Evolutionary conservation across 1,140 invertebrate species (phyloP), one percentile per base, ranked within the genome.

Genomic region (Lepidurus couesii): DNA sequence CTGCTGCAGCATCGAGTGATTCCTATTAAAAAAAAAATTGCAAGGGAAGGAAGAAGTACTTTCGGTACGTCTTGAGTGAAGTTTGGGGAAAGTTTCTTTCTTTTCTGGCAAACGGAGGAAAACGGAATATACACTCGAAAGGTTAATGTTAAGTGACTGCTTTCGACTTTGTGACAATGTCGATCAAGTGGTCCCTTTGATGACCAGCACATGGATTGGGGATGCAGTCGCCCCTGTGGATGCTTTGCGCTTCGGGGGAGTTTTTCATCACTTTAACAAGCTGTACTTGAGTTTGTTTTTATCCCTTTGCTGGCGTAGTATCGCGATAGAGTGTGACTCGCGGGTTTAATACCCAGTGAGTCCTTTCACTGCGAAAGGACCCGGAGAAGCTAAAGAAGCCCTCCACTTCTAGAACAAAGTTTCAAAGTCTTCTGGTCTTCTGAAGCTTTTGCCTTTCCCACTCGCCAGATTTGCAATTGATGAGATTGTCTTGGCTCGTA

Each of bases 401-500:
- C 34, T 34, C 34, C 34, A 34, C 34, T 34, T 34, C 3, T 34
- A 34, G 34, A 34, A 34, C 34, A 34, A 34, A 34, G 34, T 34
- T 34, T 34, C 34, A 2, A 34, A 34, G 34, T 34, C 34, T 34
- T 26, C 26, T 26, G 26, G 26, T 26, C 26, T n/a, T 65, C 9
- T 16, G 9, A 1, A 65, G 53, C 53, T 65, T 7, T 65, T n/a
- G 9, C 53, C 9, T 21, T n/a, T 65, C 53, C 53, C 53, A 65
- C 16, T 65, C 53, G 21, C 53, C 16, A 65, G 53, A 65, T 65
- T 65, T 65, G 53, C 53, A 65, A 65, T 65, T 65, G 53, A 65
- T 65, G 53, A 65, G n/a, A 65, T 65, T 65, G 53, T 65, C 53
- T 65, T 16, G 53, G 53, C 53, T 65, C 53, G 21, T 65, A 65